Conservation (phyloP, 2,797 vertebrate species). For the Sebastes umbrosus region DNA sequence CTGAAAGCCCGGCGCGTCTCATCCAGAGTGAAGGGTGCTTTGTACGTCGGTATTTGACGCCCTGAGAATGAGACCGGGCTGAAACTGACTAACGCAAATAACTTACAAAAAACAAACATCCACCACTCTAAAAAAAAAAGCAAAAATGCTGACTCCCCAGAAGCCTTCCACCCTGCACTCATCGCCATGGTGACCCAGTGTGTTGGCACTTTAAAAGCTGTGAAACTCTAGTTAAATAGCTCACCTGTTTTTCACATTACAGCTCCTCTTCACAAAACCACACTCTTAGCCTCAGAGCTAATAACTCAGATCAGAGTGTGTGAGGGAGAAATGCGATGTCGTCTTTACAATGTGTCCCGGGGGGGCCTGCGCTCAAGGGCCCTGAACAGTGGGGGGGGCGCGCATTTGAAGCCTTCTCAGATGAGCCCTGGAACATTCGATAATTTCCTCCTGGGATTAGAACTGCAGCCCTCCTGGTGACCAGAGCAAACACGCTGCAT, state of each 20-base stretch:
- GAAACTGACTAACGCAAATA: not conserved
- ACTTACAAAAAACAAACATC: constrained; percentile 1
- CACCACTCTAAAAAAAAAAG: not conserved
- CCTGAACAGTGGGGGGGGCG: constrained; percentile 24
- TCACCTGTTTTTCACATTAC: constrained; percentile 79
- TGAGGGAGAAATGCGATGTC: constrained; percentile 54
- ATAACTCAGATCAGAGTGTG: constrained; percentile 67
- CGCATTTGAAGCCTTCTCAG: constrained; percentile 58
- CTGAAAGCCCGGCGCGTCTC: too few species aligned
- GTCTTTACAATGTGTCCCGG: constrained; percentile 62
- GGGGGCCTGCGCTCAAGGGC: constrained; percentile 30
- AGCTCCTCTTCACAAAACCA: constrained; percentile 46
- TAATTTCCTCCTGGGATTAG: constrained; percentile 52
- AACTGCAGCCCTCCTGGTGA: constrained; percentile 35
- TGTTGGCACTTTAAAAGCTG: constrained; percentile 72
- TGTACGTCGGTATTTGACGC: too few species aligned
- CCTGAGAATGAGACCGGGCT: too few species aligned
- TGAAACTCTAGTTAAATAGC: constrained; percentile 70
- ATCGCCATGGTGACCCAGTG: constrained; percentile 51
- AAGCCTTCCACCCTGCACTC: not conserved
- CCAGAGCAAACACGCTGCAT: constrained; percentile 40
- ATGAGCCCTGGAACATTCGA: constrained; percentile 53
- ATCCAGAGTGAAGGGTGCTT: too few species aligned
- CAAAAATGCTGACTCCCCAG: constrained; percentile 39
- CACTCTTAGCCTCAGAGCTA: constrained; percentile 51